A percentile compares a stretch with the other conserved stretches of the same genome.
phyloP scores from a whole-genome alignment of 1,140 invertebrate genomes.

The Plodia interpunctella region DNA sequence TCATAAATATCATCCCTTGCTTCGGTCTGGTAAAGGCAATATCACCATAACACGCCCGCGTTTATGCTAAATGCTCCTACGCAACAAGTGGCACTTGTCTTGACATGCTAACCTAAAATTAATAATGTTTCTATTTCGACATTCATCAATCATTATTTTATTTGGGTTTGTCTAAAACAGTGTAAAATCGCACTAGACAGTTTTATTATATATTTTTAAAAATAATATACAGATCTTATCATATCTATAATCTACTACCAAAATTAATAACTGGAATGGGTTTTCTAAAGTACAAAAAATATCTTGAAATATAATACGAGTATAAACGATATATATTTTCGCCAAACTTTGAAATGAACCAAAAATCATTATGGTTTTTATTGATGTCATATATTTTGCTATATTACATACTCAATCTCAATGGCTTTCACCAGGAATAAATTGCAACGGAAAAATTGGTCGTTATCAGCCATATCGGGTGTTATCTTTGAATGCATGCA shows the following conservation, averaged over 20 bases:
- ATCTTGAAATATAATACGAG: too few relatives aligned
- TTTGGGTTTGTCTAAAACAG: too few relatives aligned
- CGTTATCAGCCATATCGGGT: slow-evolving; percentile 1
- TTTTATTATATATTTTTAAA: too few relatives aligned
- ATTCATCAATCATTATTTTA: background rate
- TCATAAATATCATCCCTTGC: background rate
- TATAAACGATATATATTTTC: too few relatives aligned
- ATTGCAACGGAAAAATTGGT: slow-evolving; percentile 1
- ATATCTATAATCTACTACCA: too few relatives aligned
- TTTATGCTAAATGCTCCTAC: slow-evolving; percentile 45
- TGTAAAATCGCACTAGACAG: too few relatives aligned
- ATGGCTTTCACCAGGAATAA: background rate
- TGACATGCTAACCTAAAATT: slow-evolving; percentile 12
- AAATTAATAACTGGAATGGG: too few relatives aligned
- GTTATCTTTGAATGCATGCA: slow-evolving; percentile 4
- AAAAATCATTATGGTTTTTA: too few relatives aligned
- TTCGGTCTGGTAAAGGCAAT: background rate
- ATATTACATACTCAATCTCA: background rate
- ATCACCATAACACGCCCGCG: background rate
- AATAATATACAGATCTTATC: too few relatives aligned
- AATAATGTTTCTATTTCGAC: background rate
- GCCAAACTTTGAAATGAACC: too few relatives aligned
- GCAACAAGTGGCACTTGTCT: slow-evolving; percentile 51
- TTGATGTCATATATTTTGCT: background rate
- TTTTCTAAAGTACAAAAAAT: too few relatives aligned